Evolutionary conservation across 1,140 invertebrate species (phyloP), one percentile per base, ranked within the genome.

Genomic region (Idris sp.): DNA sequence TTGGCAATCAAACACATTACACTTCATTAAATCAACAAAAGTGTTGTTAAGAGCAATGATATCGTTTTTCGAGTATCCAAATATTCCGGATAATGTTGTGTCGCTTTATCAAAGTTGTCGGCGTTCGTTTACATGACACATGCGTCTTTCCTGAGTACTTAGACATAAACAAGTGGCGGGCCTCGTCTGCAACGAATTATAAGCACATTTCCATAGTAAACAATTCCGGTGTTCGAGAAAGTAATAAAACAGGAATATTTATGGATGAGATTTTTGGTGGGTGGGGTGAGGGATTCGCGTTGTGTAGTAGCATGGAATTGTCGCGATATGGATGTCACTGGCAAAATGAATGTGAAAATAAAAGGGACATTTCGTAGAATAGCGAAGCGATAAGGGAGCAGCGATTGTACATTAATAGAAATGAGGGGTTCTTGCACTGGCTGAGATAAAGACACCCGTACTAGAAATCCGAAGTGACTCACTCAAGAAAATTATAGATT

Each of bases 331-430:
- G 67, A 71, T 48, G 67, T 54, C 67, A 56, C 54, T 46, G 30
- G 67, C 33, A 22, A 61, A 71, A 71, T 61, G 56, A 71, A 71
- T 71, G 67, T 48, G 48, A 71, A 71, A 71, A 71, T 71, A 71
- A 71, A 69, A 71, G 67, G 67, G 53, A 71, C 67, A n/a, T 46
- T 61, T 46, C 56, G 67, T 56, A 62, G 56, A 46, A 56, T 48
- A 41, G 49, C 56, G 56, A 48, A 62, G n/a, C n/a, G 67, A 62
- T 71, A 71, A 71, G 67, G 67, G 67, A 54, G 67, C 56, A 48
- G 49, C 49, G 68, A 72, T 72, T 64, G 68, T 49, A 64, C 58
- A 64, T 72, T 72, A 72, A 72, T 64, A 72, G 68, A 72, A 64
- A 72, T 58, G 68, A 72, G 58, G 53, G 68, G 58, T 62, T 58